These are phyloP conservation scores for Camptogramma bilineatum DNA, from an alignment of 2,888 invertebrate species.

Conservation along the genomic window DNA sequence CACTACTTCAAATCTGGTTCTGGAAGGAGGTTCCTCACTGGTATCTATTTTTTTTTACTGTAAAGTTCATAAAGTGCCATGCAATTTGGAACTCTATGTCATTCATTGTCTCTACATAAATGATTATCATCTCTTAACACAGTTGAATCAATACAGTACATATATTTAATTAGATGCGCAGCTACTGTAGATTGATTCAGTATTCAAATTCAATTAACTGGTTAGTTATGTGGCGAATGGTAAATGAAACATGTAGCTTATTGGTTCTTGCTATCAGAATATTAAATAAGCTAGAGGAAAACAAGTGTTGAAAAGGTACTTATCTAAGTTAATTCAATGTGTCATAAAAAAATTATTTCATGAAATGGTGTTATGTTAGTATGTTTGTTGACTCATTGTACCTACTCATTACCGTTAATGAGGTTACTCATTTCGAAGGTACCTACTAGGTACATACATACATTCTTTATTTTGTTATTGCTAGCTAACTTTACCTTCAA, in stretches of 20 bases:
- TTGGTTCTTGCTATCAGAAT: background rate
- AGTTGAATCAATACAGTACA: no score
- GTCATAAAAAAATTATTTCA: no score
- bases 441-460: no score
- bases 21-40: slow-evolving; percentile 93
- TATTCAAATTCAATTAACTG: background rate
- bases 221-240: no score
- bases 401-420: background rate
- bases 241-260: no score
- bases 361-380: background rate
- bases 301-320: background rate
- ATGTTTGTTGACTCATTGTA: background rate
- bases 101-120: no score
- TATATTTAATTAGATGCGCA: no score
- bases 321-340: background rate
- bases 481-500: no score
- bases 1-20: slow-evolving; percentile 90
- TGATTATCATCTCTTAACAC: no score
- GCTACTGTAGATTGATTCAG: background rate
- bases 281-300: background rate
- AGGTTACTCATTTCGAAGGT: background rate
- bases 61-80: background rate
- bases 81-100: no score
- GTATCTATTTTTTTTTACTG: slow-evolving; percentile 46
- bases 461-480: no score